Evolutionary conservation across 2,888 invertebrate genomes (phyloP).

Genomic region (Andrena chrysosceles): DNA sequence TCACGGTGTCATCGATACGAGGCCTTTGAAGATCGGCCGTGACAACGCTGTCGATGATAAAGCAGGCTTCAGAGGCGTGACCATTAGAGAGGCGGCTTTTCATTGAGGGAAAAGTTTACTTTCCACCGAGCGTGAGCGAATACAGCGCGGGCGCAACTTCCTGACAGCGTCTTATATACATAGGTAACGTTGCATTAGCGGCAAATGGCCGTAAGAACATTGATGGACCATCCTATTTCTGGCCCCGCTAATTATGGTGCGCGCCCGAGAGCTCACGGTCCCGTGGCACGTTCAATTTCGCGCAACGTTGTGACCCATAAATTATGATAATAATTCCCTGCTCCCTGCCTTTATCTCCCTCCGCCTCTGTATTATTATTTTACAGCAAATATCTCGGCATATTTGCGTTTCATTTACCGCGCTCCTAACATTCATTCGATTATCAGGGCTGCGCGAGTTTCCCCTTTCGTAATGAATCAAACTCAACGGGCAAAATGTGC

Average conservation of each 20-base stretch:
- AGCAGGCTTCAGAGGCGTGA: slow-evolving; percentile 48
- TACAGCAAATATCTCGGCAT: slow-evolving; percentile 4
- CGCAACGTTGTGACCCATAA: slow-evolving; percentile 59
- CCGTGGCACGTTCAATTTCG: slow-evolving; percentile 57
- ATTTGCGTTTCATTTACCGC: slow-evolving; percentile 10
- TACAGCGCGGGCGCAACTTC: slow-evolving; percentile 56
- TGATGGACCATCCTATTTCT: slow-evolving; percentile 60
- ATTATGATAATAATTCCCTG: slow-evolving; percentile 53
- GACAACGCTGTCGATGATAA: slow-evolving; percentile 62
- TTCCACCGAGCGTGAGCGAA: slow-evolving; percentile 52
- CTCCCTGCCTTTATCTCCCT: background rate
- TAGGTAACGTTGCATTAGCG: slow-evolving; percentile 63
- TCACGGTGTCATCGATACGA: slow-evolving; percentile 51
- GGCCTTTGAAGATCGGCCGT: slow-evolving; percentile 53
- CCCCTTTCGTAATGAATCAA: slow-evolving; percentile 1
- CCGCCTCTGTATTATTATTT: slow-evolving; percentile 5
- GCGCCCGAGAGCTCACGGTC: slow-evolving; percentile 36
- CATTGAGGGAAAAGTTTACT: slow-evolving; percentile 62
- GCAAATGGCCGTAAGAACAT: slow-evolving; percentile 59
- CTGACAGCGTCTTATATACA: slow-evolving; percentile 60
- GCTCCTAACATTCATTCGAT: slow-evolving; percentile 16
- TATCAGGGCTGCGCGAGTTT: background rate
- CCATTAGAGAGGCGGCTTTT: slow-evolving; percentile 60
- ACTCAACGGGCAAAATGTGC: background rate
- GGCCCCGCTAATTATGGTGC: slow-evolving; percentile 54